Evolutionary conservation across 1,140 invertebrate genomes (phyloP).

Genomic region (Scaptodrosophila lebanonensis): DNA sequence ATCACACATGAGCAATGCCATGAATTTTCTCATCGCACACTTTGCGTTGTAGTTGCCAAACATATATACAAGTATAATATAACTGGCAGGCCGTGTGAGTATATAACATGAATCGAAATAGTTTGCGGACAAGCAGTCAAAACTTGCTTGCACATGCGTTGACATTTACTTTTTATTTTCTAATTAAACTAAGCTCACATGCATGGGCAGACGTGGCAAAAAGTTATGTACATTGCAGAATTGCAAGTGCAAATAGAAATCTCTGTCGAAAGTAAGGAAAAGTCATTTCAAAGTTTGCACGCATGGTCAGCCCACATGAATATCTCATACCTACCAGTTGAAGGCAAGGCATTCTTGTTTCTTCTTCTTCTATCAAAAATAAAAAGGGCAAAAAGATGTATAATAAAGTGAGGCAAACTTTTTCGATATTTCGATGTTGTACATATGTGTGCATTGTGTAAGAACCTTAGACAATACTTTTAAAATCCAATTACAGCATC

Average conservation of each 20-base stretch:
- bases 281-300: constrained; percentile 69
- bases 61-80: too few relatives aligned
- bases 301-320: constrained; percentile 65
- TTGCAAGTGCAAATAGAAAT: constrained; percentile 41
- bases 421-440: constrained; percentile 74
- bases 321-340: constrained; percentile 29
- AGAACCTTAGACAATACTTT: constrained; percentile 60
- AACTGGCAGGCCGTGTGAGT: too few relatives aligned
- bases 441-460: constrained; percentile 46
- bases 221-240: constrained; percentile 11
- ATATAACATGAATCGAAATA: constrained; percentile 64
- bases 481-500: constrained; percentile 64
- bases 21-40: too few relatives aligned
- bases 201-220: constrained; percentile 45
- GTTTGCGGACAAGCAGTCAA: constrained; percentile 49
- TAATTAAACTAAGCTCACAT: constrained; percentile 69
- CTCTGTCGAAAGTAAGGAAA: constrained; percentile 58
- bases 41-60: too few relatives aligned
- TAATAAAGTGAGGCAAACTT: constrained; percentile 37
- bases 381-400: constrained; percentile 26
- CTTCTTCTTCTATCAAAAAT: background rate
- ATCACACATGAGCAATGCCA: too few relatives aligned
- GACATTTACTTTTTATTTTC: constrained; percentile 40
- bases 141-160: constrained; percentile 47
- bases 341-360: background rate